Evolutionary conservation across 2,888 invertebrate genomes (phyloP).

Genomic region (Atethmia centrago): DNA sequence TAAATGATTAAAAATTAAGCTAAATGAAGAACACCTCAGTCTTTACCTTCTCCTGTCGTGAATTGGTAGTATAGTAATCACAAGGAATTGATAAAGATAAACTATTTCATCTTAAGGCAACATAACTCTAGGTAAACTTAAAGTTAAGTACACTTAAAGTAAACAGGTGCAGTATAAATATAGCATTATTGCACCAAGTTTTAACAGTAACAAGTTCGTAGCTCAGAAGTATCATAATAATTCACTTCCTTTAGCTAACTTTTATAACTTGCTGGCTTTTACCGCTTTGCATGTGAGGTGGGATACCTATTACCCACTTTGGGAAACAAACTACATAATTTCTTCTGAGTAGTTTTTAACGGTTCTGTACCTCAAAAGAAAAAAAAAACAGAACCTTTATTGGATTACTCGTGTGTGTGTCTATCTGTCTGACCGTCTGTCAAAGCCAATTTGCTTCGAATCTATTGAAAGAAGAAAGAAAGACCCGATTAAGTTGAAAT

Average conservation of each 20-base stretch:
- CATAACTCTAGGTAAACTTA: slow-evolving; percentile 2
- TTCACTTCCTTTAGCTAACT: slow-evolving; percentile 48
- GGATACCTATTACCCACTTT: slow-evolving; percentile 26
- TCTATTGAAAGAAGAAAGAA: no score
- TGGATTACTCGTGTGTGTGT: no score
- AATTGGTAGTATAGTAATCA: not conserved
- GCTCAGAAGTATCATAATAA: slow-evolving; percentile 53
- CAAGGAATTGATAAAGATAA: not conserved
- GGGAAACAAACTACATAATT: slow-evolving; percentile 1
- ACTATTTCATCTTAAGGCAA: slow-evolving; percentile 1
- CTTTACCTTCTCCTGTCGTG: no score
- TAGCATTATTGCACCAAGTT: slow-evolving; percentile 50
- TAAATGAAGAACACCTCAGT: not conserved
- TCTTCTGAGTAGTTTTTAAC: not conserved
- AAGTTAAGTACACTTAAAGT: slow-evolving; percentile 41
- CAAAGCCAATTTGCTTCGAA: no score
- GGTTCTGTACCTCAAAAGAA: no score
- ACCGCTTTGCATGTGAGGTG: slow-evolving; percentile 36
- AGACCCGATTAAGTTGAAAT: no score
- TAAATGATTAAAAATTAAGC: not conserved
- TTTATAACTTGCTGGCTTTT: slow-evolving; percentile 45
- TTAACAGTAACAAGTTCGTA: slow-evolving; percentile 52
- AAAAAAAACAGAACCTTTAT: no score
- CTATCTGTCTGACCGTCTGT: no score
- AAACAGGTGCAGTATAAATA: slow-evolving; percentile 52